phyloP scores from a whole-genome alignment of 2,888 invertebrate species.

The Allophyes oxyacanthae region DNA sequence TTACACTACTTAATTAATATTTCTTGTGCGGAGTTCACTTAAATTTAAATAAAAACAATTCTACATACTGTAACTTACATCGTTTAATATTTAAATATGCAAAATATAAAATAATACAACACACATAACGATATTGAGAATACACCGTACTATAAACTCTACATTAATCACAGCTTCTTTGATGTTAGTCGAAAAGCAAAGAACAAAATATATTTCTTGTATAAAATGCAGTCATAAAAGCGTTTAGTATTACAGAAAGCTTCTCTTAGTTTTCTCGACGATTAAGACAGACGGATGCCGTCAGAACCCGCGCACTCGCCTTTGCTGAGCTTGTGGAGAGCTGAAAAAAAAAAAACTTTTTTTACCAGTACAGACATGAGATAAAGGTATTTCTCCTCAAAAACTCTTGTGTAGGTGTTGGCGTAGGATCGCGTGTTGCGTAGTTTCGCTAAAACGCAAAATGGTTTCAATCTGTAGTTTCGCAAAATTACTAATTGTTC shows the following conservation, averaged over 20 bases:
- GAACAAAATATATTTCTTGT: slow-evolving; percentile 20
- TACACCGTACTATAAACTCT: slow-evolving; percentile 26
- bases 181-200: slow-evolving; percentile 56
- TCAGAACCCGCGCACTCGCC: slow-evolving; percentile 91
- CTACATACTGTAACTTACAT: slow-evolving; percentile 17
- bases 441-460: too few species aligned
- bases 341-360: slow-evolving; percentile 78
- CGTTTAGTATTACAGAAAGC: slow-evolving; percentile 19
- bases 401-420: too few species aligned
- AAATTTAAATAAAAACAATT: slow-evolving; percentile 19
- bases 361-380: too few species aligned
- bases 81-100: slow-evolving; percentile 28
- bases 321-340: slow-evolving; percentile 88
- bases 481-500: too few species aligned
- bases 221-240: slow-evolving; percentile 36
- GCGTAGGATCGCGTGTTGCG: too few species aligned
- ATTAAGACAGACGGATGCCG: slow-evolving; percentile 90
- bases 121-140: slow-evolving; percentile 10
- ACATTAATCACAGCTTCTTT: slow-evolving; percentile 71
- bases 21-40: too few species aligned
- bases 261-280: background rate
- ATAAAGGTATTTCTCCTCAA: too few species aligned
- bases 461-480: too few species aligned
- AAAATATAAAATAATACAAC: slow-evolving; percentile 24
- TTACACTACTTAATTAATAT: too few species aligned